Evolutionary conservation across 2,797 vertebrate species (phyloP), one percentile per base, ranked within the genome.

Genomic region (Octomys mimax): DNA sequence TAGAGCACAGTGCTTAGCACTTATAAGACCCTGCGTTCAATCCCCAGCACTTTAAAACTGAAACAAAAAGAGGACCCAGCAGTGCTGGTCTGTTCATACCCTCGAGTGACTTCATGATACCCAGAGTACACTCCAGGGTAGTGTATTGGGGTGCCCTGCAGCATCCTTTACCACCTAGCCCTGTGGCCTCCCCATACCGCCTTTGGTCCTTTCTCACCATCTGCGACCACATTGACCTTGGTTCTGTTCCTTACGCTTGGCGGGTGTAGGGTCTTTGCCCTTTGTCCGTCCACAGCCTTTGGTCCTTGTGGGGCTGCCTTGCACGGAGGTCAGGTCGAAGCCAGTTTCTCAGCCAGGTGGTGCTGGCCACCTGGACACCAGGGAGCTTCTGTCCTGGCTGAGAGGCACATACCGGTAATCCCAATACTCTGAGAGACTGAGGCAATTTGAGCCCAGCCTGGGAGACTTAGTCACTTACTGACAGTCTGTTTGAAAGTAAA

Each of bases 131-230:
- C 5, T 36, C 19, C 39, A 6, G 19, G 26, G n/a, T 82, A 42
- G 42, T 42, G 42, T 9, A 80, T 2, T 8, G 4, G n/a, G 54
- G 14, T 85, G 39, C n/a, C 39, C 62, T 16, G 39, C 28, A 54
- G 19, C 0, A 1, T n/a, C 84, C 83, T 59, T 4, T 2, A 49
- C 62, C 14, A 3, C 21, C 39, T 39, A 21, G 22, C 49, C 75
- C 1, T 0, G 0, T 21, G 14, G 24, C 18, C 24, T 52, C 52
- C 61, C 22, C 22, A 49, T 3, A 21, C 19, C 3, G 1, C 28
- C 1, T 2, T 14, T 2, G 1, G 52, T 28, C 46, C 11, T 62
- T 80, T 42, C 75, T 85, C 13, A 3, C 28, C 24, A 1, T 52
- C 68, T 73, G 11, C 1, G 4, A 5, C 28, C 11, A 6, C 28